These are phyloP conservation scores for Plectrocnemia conspersa DNA, from an alignment of 1,140 invertebrate species.

Conservation along the genomic window DNA sequence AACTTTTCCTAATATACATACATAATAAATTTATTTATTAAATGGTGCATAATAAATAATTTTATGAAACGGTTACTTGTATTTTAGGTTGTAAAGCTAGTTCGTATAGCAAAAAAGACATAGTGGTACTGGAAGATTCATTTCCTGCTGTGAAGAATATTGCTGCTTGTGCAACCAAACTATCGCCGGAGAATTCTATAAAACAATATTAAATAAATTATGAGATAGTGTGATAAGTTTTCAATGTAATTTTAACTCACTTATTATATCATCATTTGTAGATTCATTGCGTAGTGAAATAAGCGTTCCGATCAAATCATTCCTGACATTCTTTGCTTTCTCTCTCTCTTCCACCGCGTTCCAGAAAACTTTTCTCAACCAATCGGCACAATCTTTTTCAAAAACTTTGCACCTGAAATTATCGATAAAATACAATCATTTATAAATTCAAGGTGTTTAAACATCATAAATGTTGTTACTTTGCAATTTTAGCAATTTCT, in stretches of 20 bases:
- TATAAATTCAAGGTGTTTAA: background rate
- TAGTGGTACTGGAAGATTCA: conserved; percentile 69
- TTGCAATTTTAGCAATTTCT: conserved; percentile 25
- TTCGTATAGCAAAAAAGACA: conserved; percentile 62
- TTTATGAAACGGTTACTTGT: no score
- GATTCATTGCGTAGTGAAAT: conserved; percentile 39
- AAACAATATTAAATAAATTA: background rate
- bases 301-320: conserved; percentile 43
- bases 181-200: conserved; percentile 52
- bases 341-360: conserved; percentile 37
- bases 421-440: conserved; percentile 3
- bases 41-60: background rate
- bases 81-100: conserved; percentile 63
- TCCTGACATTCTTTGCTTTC: conserved; percentile 34
- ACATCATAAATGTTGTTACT: conserved; percentile 13
- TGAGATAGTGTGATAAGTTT: background rate
- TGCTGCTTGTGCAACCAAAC: conserved; percentile 61
- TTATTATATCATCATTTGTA: conserved; percentile 25
- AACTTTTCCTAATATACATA: conserved; percentile 43
- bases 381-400: conserved; percentile 29
- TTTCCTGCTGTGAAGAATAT: conserved; percentile 71
- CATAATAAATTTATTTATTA: background rate
- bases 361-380: conserved; percentile 38
- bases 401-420: conserved; percentile 32
- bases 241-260: conserved; percentile 17